Conservation (phyloP, 2,797 vertebrate genomes). For the Octomys mimax region DNA sequence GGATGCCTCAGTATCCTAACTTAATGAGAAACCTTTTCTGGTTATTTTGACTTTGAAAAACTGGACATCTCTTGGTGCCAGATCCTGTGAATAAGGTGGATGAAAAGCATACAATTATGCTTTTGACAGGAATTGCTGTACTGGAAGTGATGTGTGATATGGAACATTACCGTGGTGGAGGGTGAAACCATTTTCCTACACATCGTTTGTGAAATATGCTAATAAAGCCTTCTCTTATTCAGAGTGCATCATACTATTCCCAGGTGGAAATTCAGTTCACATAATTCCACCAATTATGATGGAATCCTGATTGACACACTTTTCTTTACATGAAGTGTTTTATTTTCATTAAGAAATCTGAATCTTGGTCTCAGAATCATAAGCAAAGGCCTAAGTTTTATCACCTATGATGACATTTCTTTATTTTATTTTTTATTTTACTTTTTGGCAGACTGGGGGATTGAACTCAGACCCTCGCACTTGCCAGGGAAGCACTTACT, state of each 20-base stretch:
- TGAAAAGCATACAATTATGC: background rate
- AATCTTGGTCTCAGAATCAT: background rate
- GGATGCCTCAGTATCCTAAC: background rate
- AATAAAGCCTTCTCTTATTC: background rate
- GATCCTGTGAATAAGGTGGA: background rate
- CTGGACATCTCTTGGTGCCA: background rate
- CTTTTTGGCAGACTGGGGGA: no score
- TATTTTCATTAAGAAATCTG: background rate
- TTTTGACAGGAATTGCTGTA: background rate
- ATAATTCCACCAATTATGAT: background rate
- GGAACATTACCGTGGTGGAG: background rate
- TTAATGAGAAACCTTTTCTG: background rate
- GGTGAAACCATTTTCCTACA: background rate
- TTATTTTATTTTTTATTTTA: background rate
- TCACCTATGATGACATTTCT: background rate
- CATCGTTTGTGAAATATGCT: background rate
- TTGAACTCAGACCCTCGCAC: no score
- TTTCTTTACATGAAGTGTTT: background rate
- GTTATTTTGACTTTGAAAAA: background rate
- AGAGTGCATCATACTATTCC: background rate
- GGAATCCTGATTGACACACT: background rate
- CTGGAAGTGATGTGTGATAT: background rate
- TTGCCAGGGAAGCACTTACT: no score
- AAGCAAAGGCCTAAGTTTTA: background rate
- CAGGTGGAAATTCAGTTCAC: background rate